Evolutionary conservation across 2,888 invertebrate genomes (phyloP), one percentile per base, ranked within the genome.

Genomic region (Choristoneura rosaceana): DNA sequence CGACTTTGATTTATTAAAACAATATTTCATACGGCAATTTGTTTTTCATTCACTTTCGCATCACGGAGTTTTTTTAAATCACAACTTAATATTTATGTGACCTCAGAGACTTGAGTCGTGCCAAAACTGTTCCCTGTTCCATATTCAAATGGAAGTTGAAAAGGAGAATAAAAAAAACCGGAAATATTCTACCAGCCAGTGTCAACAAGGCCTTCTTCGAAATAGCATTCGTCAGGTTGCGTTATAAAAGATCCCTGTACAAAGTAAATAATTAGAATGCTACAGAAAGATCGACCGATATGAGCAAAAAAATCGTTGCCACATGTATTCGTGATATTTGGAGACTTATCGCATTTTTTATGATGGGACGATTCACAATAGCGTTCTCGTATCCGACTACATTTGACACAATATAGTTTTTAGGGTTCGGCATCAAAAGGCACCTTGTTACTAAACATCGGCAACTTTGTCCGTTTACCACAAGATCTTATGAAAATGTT

Each of bases 181-280:
- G 90, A 92, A 89, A 90, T 85, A 76, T 73, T 79, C 75, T 80
- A 41, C 67, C 71, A 63, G 80, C 80, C 83, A 85, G 80, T 86
- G 87, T 89, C 88, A 91, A 92, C 85, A 90, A 74, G 74, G 77
- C 90, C 90, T 92, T 91, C 91, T 84, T 82, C 87, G 91, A 90
- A 91, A 86, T 84, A 81, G 81, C 85, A 85, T 88, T 88, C 87
- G 86, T 85, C 80, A 75, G 74, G 62, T 61, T 60, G 33, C 14
- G 66, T 64, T 69, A 64, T 73, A 73, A 69, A 69, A 64, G 67
- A 50, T 15, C 38, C 58, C 17, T 71, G 45, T 25, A 59, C 69
- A 69, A 52, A 69, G 73, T 64, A 73, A 73, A 73, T 73, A 73
- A 59, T 64, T 69, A 52, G 59, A 38, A 69, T 69, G 73, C 43